A percentile compares a stretch with the other conserved stretches of the same genome.
Conservation (phyloP, 1,140 invertebrate species). For the Bursaphelenchus mucronatus region DNA sequence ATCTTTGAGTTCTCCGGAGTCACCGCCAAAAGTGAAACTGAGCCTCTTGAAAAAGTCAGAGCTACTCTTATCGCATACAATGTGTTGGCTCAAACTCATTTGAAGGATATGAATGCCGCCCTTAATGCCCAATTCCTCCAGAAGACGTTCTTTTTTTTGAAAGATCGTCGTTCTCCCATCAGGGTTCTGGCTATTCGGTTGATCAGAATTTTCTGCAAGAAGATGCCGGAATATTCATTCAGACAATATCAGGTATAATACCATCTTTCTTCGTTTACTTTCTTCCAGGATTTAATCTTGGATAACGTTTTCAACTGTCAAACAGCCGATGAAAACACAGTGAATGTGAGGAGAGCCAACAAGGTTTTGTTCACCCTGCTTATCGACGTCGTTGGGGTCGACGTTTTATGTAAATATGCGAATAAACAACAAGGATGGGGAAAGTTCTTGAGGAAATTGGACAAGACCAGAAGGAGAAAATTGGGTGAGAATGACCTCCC, state of each 20-base stretch:
- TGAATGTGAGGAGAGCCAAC: slow-evolving; percentile 26
- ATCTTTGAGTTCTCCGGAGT: slow-evolving; percentile 10
- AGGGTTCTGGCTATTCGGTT: slow-evolving; percentile 31
- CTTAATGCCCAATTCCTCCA: slow-evolving; percentile 21
- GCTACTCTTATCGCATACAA: slow-evolving; percentile 32
- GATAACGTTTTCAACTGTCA: slow-evolving; percentile 28
- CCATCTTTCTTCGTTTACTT: slow-evolving; percentile 25
- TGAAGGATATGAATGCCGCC: slow-evolving; percentile 27
- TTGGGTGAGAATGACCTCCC: background rate
- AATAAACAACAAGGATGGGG: slow-evolving; percentile 26
- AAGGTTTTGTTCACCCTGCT: slow-evolving; percentile 23
- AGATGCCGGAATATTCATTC: slow-evolving; percentile 25
- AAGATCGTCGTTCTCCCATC: slow-evolving; percentile 15
- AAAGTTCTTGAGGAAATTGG: slow-evolving; percentile 36
- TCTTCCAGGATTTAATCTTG: slow-evolving; percentile 28
- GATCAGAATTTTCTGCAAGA: slow-evolving; percentile 23
- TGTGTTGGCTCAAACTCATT: slow-evolving; percentile 33
- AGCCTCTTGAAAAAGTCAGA: slow-evolving; percentile 11
- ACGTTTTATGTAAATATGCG: slow-evolving; percentile 20
- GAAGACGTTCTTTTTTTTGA: slow-evolving; percentile 8
- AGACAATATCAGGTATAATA: slow-evolving; percentile 27
- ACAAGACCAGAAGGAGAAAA: slow-evolving; percentile 25
- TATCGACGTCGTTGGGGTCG: slow-evolving; percentile 27
- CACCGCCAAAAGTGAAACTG: background rate
- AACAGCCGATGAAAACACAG: slow-evolving; percentile 17